Base-by-base conservation (phyloP, 2,797 vertebrate species). In the Microctenopoma stevenorrisi region DNA sequence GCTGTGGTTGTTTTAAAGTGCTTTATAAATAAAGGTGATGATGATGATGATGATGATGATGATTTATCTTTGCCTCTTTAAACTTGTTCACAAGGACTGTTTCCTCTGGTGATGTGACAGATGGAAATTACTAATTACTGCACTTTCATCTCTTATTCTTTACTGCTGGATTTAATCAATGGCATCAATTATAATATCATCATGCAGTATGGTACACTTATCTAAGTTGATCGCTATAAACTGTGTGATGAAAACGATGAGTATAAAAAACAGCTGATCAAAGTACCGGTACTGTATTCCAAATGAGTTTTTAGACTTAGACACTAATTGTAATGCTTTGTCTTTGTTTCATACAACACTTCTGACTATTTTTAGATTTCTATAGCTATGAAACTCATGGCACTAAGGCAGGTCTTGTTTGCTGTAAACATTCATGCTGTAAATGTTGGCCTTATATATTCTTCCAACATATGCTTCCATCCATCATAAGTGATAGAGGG, bases 71-170 rank as follows among this genome's bases (percentile, higher is more conserved):
- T 18, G 43, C 56, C 57, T 79, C 78, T 84, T 74, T 69, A 67
- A 89, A 64, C 46, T 52, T 16, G 66, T 46, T 59, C 65, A 73
- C 67, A 72, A 30, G 53, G 58, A 18, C 43, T 64, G 59, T 72
- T 85, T 81, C 51, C 65, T 79, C 61, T 77, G 62, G 76, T 88
- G 85, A 83, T 6, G 37, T 54, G 87, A 81, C 88, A 86, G 84
- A 90, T 90, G 85, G 85, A 86, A 85, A 84, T 62, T 2, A 60
- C 75, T 82, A 84, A 89, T 88, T 81, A 81, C 72, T 44, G 16
- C 47, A 44, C 75, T 78, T 83, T 81, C 68, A 83, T 83, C 54
- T 46, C 51, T 25, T 12, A 80, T 72, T 80, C 60, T 56, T 63
- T 76, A 59, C 43, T 37, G 62, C 66, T 46, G 26, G 42, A 72